These are phyloP conservation scores for Galaxias olidus DNA, from an alignment of 2,797 vertebrate genomes.

Conservation along the genomic window DNA sequence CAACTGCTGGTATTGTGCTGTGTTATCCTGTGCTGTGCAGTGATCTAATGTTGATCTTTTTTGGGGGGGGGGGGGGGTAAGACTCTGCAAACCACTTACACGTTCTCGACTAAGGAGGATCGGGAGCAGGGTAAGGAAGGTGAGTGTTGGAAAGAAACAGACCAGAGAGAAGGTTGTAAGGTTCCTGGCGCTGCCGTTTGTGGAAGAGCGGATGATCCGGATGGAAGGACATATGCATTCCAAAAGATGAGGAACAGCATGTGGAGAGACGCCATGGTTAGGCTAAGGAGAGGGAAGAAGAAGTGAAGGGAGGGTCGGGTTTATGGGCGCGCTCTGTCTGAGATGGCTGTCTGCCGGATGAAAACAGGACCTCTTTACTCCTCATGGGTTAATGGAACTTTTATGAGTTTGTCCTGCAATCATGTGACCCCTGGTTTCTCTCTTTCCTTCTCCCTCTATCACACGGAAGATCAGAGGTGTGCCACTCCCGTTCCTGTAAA, in stretches of 20 bases:
- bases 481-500: constrained; percentile 72
- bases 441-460: constrained; percentile 37
- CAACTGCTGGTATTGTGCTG: no score
- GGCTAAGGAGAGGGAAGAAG: constrained; percentile 7
- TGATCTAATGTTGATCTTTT: no score
- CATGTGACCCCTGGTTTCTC: constrained; percentile 78
- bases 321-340: constrained; percentile 99
- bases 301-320: constrained; percentile 71
- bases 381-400: constrained; percentile 90
- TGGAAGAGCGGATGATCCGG: constrained; percentile 62
- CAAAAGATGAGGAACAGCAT: constrained; percentile 22
- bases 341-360: constrained; percentile 96
- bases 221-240: constrained; percentile 1
- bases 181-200: background rate
- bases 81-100: background rate
- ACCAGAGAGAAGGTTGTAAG: background rate
- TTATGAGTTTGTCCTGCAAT: constrained; percentile 96
- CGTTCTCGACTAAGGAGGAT: background rate
- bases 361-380: constrained; percentile 95
- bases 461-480: constrained; percentile 69
- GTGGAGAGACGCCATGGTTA: constrained; percentile 53
- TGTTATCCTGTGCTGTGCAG: no score
- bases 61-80: background rate
- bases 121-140: background rate
- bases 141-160: background rate